Evolutionary conservation across 2,888 invertebrate genomes (phyloP), one percentile per base, ranked within the genome.

Genomic region (Tillus elongatus): DNA sequence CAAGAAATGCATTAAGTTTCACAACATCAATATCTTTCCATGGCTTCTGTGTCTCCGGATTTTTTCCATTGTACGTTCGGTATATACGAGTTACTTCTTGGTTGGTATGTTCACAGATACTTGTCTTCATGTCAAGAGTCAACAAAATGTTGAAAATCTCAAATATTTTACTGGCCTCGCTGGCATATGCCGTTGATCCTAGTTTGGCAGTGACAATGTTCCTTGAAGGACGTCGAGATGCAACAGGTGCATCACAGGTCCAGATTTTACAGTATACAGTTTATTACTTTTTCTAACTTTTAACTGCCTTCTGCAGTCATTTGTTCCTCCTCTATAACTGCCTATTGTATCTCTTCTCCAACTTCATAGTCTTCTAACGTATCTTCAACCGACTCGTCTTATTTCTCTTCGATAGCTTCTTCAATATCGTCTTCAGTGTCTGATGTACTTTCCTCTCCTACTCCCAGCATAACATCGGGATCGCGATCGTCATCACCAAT

Each of bases 331-430:
- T 29, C 29, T 29, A 29, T 11, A 29, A 11, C 29, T 29, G 4
- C 29, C 29, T 10, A 4, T 29, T 11, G 29, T 6, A 29, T 29
- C 29, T 29, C 29, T 29, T 10, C 11, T 29, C 11, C 29, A 29
- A 29, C 29, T 29, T 29, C 11, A 29, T 29, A 29, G 29, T 29
- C 10, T 29, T 29, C 29, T 29, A 29, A 29, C 11, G 29, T n/a
- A 19, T 19, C 19, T 19, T 19, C 19, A 19, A 19, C 19, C 19
- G 19, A 19, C 19, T 19, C 19, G 19, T 19, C 19, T 19, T 19
- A 4, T 19, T 19, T 19, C 19, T n/a, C n/a, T n/a, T n/a, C n/a
- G n/a, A n/a, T n/a, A n/a, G n/a, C n/a, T n/a, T n/a, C n/a, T n/a
- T n/a, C 19, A 19, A 19, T 19, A 19, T 19, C 19, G 19, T 19